phyloP scores from a whole-genome alignment of 2,113 vertebrate genomes.

The Petromus typicus region DNA sequence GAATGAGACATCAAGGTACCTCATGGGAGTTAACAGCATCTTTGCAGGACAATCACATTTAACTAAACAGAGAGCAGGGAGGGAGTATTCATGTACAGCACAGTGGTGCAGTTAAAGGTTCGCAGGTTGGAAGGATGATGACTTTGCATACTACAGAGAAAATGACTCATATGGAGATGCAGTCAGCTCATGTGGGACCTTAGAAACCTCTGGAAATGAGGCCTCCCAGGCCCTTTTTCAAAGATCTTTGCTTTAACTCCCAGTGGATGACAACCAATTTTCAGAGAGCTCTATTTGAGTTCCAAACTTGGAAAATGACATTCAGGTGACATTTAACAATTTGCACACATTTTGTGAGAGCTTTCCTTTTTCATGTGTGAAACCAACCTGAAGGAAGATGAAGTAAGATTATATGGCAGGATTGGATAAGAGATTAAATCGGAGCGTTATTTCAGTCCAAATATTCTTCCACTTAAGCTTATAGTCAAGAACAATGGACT shows the following conservation, averaged over 20 bases:
- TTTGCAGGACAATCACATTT: neutral
- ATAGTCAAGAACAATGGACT: neutral
- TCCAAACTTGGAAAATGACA: slow-evolving; percentile 75
- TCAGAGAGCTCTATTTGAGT: slow-evolving; percentile 74
- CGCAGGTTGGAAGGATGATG: neutral
- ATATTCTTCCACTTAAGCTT: slow-evolving; percentile 6
- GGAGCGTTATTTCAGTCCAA: slow-evolving; percentile 1
- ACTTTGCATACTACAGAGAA: neutral
- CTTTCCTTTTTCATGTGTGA: slow-evolving; percentile 62
- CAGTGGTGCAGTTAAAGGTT: neutral
- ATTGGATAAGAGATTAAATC: slow-evolving; percentile 16
- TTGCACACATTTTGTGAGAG: slow-evolving; percentile 75
- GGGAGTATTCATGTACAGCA: neutral
- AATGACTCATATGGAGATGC: slow-evolving; percentile 31
- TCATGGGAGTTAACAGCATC: neutral
- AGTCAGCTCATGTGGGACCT: slow-evolving; percentile 53
- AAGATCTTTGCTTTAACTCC: slow-evolving; percentile 72
- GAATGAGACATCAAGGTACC: neutral
- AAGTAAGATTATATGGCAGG: slow-evolving; percentile 60
- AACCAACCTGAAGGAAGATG: slow-evolving; percentile 69
- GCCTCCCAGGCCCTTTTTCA: slow-evolving; percentile 76
- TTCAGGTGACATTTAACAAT: slow-evolving; percentile 82
- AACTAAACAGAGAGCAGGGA: neutral
- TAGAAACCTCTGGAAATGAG: slow-evolving; percentile 75
- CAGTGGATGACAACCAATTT: slow-evolving; percentile 77